Conservation (phyloP, 2,113 vertebrate species). For the Taxidea taxus region DNA sequence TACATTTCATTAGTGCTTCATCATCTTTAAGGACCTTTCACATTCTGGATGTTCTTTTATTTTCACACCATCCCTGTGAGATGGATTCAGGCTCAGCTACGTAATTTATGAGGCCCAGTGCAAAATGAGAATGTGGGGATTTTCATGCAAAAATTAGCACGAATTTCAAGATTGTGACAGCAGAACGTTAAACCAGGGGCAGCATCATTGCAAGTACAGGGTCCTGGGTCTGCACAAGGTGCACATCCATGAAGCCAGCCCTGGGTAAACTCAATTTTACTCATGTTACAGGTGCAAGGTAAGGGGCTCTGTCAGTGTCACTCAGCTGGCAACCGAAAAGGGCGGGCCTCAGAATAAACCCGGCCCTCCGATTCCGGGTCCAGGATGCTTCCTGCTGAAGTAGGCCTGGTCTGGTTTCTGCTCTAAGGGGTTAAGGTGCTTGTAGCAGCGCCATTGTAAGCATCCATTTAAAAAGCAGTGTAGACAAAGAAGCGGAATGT, state of each 20-base stretch:
- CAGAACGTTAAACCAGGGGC: neutral
- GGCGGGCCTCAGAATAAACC: neutral
- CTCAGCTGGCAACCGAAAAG: neutral
- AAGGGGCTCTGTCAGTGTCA: neutral
- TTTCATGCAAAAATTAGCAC: neutral
- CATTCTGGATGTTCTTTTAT: neutral
- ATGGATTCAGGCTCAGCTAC: neutral
- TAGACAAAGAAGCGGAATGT: neutral
- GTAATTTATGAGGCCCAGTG: neutral
- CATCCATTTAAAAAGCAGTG: neutral
- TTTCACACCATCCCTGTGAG: neutral
- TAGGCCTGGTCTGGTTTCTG: neutral
- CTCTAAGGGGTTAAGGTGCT: neutral
- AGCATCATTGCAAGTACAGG: neutral
- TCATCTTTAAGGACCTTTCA: neutral
- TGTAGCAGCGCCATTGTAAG: neutral
- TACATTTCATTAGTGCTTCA: neutral
- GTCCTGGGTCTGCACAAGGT: too few species aligned
- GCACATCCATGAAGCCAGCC: neutral
- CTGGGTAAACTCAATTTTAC: neutral
- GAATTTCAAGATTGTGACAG: neutral
- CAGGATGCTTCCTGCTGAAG: neutral
- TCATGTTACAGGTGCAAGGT: neutral
- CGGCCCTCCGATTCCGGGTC: neutral
- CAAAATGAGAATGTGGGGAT: neutral